Base-by-base conservation (phyloP, 2,797 vertebrate genomes). In the Rhinella marina region DNA sequence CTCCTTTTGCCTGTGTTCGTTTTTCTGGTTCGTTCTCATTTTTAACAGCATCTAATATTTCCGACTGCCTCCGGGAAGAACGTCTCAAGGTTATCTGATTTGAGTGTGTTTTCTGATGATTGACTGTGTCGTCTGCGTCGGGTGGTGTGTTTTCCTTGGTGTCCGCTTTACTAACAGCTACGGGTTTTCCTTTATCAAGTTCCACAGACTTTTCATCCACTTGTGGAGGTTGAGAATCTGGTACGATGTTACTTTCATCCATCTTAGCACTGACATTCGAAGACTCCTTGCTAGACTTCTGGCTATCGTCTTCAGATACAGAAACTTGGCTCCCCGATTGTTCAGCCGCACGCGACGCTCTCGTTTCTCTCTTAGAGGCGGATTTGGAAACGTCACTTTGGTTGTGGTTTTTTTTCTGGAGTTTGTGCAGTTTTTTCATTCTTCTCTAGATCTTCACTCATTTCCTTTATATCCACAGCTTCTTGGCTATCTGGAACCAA, bases 91-190 rank as follows among this genome's bases (percentile, higher is more conserved):
- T 91, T 7, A 92, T 92, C n/a, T 90, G 96, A 90, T 85, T 91
- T 41, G 92, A 19, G 84, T 92, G 89, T 7, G 1, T 29, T 0
- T 64, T 77, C 9, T 92, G 89, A 11, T 73, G 86, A 59, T 83
- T 8, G 3, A 54, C 12, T 17, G 84, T 84, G 0, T 90, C 91
- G 7, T 92, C 48, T 0, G 88, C 54, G 2, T 92, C 92, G 23
- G 94, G 92, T 2, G 94, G 94, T 9, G 92, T 93, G 75, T 95
- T 96, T 86, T 95, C 95, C 64, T 94, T 95, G 1, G 91, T 93
- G 19, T 95, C 94, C 6, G 1, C 57, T 84, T 91, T 93, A 27
- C 59, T 14, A 0, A 91, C 93, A 0, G 84, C 5, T 68, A 68
- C 9, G 88, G 12, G 88, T 88, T 92, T 91, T 32, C 77, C 17